Evolutionary conservation across 2,113 vertebrate genomes (phyloP), one percentile per base, ranked within the genome.

Genomic region (Myanophis thanlyinensis): DNA sequence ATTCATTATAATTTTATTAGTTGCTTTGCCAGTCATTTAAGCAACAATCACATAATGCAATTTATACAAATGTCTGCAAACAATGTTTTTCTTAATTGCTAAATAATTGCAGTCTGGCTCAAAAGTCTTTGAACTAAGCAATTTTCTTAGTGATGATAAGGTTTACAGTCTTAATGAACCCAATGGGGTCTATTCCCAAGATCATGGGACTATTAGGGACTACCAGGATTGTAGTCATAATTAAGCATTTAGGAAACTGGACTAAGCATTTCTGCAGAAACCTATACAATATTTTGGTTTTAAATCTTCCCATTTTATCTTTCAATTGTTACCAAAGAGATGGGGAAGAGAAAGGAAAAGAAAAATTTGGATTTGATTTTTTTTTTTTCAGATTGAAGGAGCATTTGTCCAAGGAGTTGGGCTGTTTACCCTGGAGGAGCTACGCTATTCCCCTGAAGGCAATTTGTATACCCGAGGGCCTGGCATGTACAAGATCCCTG

Each of bases 401-500:
- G 99, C 95, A 0, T 99, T 99, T 95, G 97, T 99, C 91, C 99
- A 99, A 97, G 99, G 99, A 48, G 94, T 99, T 48, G 99, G 99
- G 48, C 98, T 99, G 93, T 99, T 99, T 96, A 99, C 99, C 8
- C 95, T 99, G 96, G 99, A 99, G 97, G 98, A 99, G 95, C 96
- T 99, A 11, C 98, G 98, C 49, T 99, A 99, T 84, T 99, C 99
- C 0, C 98, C 98, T 0, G 95, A 98, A 22, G 99, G 99, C 0
- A 97, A 97, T 92, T 96, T 99, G 89, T 98, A 98, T 59, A 99
- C 98, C 2, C 98, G 98, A 0, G 99, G 99, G n/a, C 99, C 99
- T 7, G 98, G 99, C 25, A 98, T 98, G 94, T 99, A 99, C 95
- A 99, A 99, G 97, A 99, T 99, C 91, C 99, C 99, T 0, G 98